A percentile compares a stretch with the other conserved stretches of the same genome.
Evolutionary conservation across 30 jellyfish, hydroid and myxozoan species (phyloP).

Genomic region (Chrysaora quinquecirrha): DNA sequence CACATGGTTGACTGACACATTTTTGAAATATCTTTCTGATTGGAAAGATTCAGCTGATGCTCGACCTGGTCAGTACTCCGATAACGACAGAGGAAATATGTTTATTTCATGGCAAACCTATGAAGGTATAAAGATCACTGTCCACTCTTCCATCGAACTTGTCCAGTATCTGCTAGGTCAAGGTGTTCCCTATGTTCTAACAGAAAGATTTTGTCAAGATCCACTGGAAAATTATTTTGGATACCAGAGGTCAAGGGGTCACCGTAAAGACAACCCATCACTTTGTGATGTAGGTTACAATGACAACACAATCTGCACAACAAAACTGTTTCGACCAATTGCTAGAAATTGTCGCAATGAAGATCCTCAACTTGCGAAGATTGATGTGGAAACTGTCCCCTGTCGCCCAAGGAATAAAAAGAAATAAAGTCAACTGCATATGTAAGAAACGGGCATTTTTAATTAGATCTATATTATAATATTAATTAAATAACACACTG

Average conservation of each 20-base stretch:
- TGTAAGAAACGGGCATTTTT: constrained; percentile 22
- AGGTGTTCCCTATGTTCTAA: constrained; percentile 55
- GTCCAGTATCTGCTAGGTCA: constrained; percentile 28
- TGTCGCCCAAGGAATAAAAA: constrained; percentile 41
- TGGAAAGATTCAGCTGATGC: constrained; percentile 51
- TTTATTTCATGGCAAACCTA: constrained; percentile 51
- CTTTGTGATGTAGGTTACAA: constrained; percentile 63
- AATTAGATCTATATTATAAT: neutral
- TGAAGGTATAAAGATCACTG: constrained; percentile 32
- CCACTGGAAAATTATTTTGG: constrained; percentile 59
- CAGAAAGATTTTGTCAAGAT: constrained; percentile 54
- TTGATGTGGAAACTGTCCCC: constrained; percentile 39
- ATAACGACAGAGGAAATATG: constrained; percentile 22
- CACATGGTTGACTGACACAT: constrained; percentile 49
- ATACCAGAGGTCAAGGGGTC: constrained; percentile 51
- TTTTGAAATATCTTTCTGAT: constrained; percentile 26
- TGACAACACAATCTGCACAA: constrained; percentile 51
- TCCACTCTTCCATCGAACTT: constrained; percentile 28
- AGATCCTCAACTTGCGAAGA: constrained; percentile 27
- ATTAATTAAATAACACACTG: constrained; percentile 1
- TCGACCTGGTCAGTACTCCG: constrained; percentile 31
- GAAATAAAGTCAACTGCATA: constrained; percentile 3
- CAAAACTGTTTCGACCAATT: constrained; percentile 54
- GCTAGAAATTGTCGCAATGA: constrained; percentile 58
- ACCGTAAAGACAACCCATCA: constrained; percentile 51